phyloP scores from a whole-genome alignment of 2,888 invertebrate species.

The Trissoscelio sp. region DNA sequence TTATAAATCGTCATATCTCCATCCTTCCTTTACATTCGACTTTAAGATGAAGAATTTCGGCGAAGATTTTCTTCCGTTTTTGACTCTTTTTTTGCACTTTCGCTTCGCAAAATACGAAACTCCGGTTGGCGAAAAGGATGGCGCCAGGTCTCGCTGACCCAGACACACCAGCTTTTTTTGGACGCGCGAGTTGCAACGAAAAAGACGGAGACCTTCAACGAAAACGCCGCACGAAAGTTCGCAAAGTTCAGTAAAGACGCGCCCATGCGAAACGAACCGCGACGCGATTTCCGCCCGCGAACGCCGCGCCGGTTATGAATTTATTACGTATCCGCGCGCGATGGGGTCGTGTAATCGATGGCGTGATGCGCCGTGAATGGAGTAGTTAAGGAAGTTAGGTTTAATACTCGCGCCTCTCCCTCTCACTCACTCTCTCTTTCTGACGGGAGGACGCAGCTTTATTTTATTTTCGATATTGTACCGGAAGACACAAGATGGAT shows the following conservation, averaged over 20 bases:
- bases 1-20: not conserved
- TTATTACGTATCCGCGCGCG: slow-evolving; percentile 40
- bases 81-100: slow-evolving; percentile 32
- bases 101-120: slow-evolving; percentile 22
- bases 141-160: slow-evolving; percentile 58
- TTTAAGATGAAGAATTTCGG: slow-evolving; percentile 39
- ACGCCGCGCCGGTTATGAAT: slow-evolving; percentile 47
- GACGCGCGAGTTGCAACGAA: slow-evolving; percentile 8
- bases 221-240: slow-evolving; percentile 44
- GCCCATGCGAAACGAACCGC: slow-evolving; percentile 30
- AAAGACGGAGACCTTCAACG: slow-evolving; percentile 29
- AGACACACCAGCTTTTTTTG: slow-evolving; percentile 54
- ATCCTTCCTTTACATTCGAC: slow-evolving; percentile 12
- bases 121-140: slow-evolving; percentile 40
- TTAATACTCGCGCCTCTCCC: not conserved
- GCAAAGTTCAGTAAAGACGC: slow-evolving; percentile 28
- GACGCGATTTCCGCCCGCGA: slow-evolving; percentile 41
- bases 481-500: slow-evolving; percentile 43
- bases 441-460: not conserved
- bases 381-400: slow-evolving; percentile 23
- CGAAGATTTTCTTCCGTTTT: slow-evolving; percentile 22
- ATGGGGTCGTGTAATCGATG: slow-evolving; percentile 27
- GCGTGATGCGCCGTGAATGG: not conserved
- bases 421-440: not conserved
- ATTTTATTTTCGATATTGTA: slow-evolving; percentile 19